Percentiles rank a stretch among this genome's conserved stretches.
Evolutionary conservation across 2,888 invertebrate genomes (phyloP).

Genomic region (Volucella inanis): DNA sequence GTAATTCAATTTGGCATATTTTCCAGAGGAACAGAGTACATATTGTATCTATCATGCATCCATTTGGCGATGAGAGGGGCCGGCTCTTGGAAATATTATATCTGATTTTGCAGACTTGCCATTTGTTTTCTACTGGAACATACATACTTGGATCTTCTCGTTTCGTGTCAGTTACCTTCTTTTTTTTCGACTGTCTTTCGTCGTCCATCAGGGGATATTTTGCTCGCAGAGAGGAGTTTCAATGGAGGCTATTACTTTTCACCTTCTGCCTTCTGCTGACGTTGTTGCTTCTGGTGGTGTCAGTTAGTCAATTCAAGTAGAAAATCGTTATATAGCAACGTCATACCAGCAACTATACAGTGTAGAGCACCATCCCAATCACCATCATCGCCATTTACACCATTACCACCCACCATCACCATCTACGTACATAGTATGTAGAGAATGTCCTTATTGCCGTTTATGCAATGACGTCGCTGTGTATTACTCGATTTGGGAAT

Average conservation of each 20-base stretch:
- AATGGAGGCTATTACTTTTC: constrained; percentile 14
- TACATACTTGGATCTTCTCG: constrained; percentile 12
- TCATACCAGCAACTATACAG: constrained; percentile 44
- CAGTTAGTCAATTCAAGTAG: constrained; percentile 74
- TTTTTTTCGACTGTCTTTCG: background rate
- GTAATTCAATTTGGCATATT: constrained; percentile 73
- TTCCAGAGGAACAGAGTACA: constrained; percentile 50
- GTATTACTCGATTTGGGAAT: constrained; percentile 72
- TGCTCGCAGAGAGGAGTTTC: constrained; percentile 19
- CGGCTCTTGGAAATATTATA: constrained; percentile 62
- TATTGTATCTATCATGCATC: constrained; percentile 68
- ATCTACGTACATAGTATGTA: constrained; percentile 41
- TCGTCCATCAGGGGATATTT: constrained; percentile 45
- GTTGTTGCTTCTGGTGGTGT: constrained; percentile 72
- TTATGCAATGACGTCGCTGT: constrained; percentile 67
- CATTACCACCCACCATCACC: background rate
- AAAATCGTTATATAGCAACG: constrained; percentile 72
- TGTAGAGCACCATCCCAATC: constrained; percentile 30
- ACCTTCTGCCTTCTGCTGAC: constrained; percentile 35
- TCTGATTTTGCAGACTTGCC: constrained; percentile 66
- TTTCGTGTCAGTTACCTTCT: background rate
- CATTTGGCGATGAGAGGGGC: constrained; percentile 54
- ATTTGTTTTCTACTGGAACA: constrained; percentile 51
- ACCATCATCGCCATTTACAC: too few relatives aligned
- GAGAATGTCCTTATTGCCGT: constrained; percentile 67